Conservation (phyloP, 2,113 vertebrate genomes). For the Pagrus major region DNA sequence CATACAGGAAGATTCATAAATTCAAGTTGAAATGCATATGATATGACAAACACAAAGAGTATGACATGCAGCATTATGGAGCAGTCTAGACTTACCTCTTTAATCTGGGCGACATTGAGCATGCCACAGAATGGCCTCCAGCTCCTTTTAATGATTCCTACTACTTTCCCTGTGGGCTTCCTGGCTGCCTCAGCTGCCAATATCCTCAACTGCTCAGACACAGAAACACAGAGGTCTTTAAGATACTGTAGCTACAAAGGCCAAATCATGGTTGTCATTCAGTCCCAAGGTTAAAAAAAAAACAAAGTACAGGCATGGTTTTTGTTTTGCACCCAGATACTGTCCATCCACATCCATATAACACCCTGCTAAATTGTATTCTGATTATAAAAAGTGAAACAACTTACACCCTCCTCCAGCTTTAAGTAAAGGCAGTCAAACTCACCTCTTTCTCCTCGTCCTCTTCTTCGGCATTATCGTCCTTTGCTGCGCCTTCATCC, state of each 20-base stretch:
- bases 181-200: slow-evolving; percentile 76
- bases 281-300: not conserved
- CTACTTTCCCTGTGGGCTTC: slow-evolving; percentile 92
- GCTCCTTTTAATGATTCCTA: slow-evolving; percentile 97
- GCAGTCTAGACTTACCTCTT: slow-evolving; percentile 86
- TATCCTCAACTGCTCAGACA: slow-evolving; percentile 83
- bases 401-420: not conserved
- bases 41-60: too few relatives aligned
- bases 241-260: not conserved
- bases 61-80: not conserved
- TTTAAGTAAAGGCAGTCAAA: not conserved
- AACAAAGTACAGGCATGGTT: not conserved
- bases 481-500: slow-evolving; percentile 90
- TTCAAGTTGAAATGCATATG: not conserved
- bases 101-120: slow-evolving; percentile 93
- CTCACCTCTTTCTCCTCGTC: slow-evolving; percentile 79
- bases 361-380: not conserved
- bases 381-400: not conserved
- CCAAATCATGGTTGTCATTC: not conserved
- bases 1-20: not conserved
- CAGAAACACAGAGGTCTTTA: not conserved
- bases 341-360: not conserved
- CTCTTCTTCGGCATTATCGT: slow-evolving; percentile 88
- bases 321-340: not conserved
- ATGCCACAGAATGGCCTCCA: slow-evolving; percentile 98